These are phyloP conservation scores for Daktulosphaira vitifoliae DNA, from an alignment of 1,140 invertebrate genomes.

Conservation along the genomic window DNA sequence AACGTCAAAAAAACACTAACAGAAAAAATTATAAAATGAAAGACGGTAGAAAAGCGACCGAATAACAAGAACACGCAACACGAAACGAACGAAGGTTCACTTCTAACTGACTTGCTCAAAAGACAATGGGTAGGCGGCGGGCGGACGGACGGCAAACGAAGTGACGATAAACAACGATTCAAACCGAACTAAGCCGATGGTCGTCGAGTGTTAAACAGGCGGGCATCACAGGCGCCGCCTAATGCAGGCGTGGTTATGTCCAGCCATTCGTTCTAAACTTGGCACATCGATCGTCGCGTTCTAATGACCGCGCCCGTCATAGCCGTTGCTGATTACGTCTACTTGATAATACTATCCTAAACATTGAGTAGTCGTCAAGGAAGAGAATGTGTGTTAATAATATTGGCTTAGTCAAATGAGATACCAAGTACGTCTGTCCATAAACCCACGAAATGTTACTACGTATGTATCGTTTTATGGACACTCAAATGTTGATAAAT, in stretches of 20 bases:
- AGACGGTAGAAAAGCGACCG: too few species aligned
- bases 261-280: background rate
- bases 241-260: background rate
- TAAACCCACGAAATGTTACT: too few species aligned
- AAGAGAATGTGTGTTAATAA: background rate
- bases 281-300: constrained; percentile 19
- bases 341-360: background rate
- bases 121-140: too few species aligned
- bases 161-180: background rate
- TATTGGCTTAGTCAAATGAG: too few species aligned
- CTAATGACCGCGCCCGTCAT: background rate
- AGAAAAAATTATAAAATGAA: too few species aligned
- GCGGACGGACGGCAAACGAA: background rate
- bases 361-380: background rate
- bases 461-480: too few species aligned
- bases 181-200: background rate
- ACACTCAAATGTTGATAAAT: too few species aligned
- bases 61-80: too few species aligned
- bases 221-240: constrained; percentile 5
- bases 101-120: too few species aligned
- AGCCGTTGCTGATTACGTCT: background rate
- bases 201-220: background rate
- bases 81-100: too few species aligned
- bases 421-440: too few species aligned
- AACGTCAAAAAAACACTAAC: too few species aligned